phyloP scores from a whole-genome alignment of 1,140 invertebrate genomes.

The Ganaspis sp. region DNA sequence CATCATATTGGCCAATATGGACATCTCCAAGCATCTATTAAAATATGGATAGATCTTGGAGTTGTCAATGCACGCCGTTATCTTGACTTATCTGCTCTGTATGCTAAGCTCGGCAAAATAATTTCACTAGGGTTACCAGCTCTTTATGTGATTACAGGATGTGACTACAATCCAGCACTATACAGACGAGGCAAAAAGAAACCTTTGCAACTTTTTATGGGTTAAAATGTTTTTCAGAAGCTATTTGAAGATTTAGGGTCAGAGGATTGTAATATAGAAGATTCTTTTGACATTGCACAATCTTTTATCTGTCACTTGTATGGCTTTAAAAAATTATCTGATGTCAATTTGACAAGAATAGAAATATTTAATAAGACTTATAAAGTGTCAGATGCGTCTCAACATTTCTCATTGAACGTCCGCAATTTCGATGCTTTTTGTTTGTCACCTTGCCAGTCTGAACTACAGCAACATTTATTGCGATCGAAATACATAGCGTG shows the following conservation, averaged over 20 bases:
- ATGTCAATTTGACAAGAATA: not conserved
- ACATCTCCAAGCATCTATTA: slow-evolving; percentile 4
- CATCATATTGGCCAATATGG: slow-evolving; percentile 46
- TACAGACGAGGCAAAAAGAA: slow-evolving; percentile 58
- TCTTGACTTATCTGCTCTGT: slow-evolving; percentile 50
- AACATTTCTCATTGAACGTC: slow-evolving; percentile 48
- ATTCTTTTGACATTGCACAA: not conserved
- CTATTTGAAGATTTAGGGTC: slow-evolving; percentile 39
- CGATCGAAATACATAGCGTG: slow-evolving; percentile 58
- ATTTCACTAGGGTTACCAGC: slow-evolving; percentile 58
- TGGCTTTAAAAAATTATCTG: not conserved
- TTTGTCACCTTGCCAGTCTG: slow-evolving; percentile 58
- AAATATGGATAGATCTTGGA: slow-evolving; percentile 53
- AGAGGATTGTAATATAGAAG: not conserved
- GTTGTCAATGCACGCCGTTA: slow-evolving; percentile 54
- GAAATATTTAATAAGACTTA: slow-evolving; percentile 5
- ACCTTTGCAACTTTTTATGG: slow-evolving; percentile 52
- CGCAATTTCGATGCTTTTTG: slow-evolving; percentile 59
- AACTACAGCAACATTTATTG: slow-evolving; percentile 60
- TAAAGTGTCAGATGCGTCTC: slow-evolving; percentile 30
- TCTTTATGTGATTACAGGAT: slow-evolving; percentile 70
- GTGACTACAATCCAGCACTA: slow-evolving; percentile 69
- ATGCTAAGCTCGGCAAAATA: slow-evolving; percentile 47
- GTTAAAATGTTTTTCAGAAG: slow-evolving; percentile 44
- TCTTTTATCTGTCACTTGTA: slow-evolving; percentile 18